Evolutionary conservation across 1,140 invertebrate genomes (phyloP).

Genomic region (Elysia chlorotica): DNA sequence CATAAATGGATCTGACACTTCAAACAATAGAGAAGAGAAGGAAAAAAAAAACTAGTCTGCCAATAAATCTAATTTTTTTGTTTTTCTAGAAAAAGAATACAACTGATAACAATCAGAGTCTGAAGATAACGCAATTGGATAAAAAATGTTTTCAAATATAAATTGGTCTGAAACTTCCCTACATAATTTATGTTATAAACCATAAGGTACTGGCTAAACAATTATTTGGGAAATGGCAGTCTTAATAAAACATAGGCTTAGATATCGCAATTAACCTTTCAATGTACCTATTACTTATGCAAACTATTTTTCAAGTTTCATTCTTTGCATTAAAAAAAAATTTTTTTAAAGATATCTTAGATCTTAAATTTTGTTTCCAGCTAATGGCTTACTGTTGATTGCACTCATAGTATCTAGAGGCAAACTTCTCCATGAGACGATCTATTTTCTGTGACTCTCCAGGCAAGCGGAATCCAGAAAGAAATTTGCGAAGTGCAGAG

Average conservation of each 20-base stretch:
- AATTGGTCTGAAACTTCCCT: too few species aligned
- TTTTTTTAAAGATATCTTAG: too few species aligned
- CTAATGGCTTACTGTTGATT: constrained; percentile 91
- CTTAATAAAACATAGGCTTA: too few species aligned
- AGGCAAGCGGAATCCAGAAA: constrained; percentile 95
- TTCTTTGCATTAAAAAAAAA: neutral
- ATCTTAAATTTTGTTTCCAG: too few species aligned
- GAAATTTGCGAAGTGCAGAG: constrained; percentile 86
- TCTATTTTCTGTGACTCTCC: constrained; percentile 99
- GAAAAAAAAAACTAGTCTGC: neutral
- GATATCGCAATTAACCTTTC: too few species aligned
- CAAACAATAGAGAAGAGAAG: neutral
- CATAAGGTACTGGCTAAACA: too few species aligned
- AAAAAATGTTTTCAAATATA: neutral
- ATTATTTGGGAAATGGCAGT: too few species aligned
- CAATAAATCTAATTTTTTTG: neutral
- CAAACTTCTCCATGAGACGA: constrained; percentile 99
- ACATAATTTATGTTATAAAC: too few species aligned
- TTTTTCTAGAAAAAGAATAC: neutral
- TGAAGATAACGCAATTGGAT: neutral
- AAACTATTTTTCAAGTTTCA: neutral
- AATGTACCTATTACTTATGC: neutral
- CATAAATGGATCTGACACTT: too few species aligned
- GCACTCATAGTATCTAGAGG: constrained; percentile 95
- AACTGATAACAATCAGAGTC: neutral